A percentile compares a stretch with the other conserved stretches of the same genome.
Evolutionary conservation across 2,797 vertebrate species (phyloP).

Genomic region (Chiroxiphia lanceolata): DNA sequence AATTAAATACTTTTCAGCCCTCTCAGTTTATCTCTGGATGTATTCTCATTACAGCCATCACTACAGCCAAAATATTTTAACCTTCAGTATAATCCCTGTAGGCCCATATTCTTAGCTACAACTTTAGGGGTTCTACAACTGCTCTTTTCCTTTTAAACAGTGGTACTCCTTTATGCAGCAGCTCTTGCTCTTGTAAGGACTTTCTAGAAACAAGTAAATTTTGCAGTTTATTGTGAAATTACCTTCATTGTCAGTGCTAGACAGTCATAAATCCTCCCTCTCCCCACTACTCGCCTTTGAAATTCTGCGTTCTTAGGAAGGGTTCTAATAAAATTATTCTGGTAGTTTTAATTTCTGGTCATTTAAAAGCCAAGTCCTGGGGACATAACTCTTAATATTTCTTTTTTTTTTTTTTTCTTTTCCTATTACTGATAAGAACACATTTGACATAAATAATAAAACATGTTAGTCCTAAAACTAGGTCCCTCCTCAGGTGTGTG

Average conservation of each 20-base stretch:
- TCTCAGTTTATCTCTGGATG: conserved; percentile 6
- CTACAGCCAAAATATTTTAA: conserved; percentile 46
- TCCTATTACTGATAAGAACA: neutral
- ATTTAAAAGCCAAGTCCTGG: neutral
- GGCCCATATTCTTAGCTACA: neutral
- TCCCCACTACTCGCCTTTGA: neutral
- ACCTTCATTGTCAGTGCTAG: neutral
- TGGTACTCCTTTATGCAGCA: neutral
- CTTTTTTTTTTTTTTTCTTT: neutral
- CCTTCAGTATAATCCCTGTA: conserved; percentile 6
- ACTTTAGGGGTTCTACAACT: neutral
- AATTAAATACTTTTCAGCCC: conserved; percentile 53
- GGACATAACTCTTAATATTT: neutral
- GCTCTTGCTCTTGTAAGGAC: neutral
- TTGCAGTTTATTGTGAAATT: neutral
- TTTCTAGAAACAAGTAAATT: neutral
- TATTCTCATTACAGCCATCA: conserved; percentile 34
- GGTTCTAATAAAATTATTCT: neutral
- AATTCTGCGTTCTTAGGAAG: neutral
- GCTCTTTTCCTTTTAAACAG: neutral
- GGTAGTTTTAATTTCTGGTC: neutral
- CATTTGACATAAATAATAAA: neutral
- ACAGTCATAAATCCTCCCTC: neutral
- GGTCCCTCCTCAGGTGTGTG: neutral
- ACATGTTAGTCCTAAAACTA: neutral